phyloP scores from a whole-genome alignment of 2,888 invertebrate species.

The Hyposoter dolosus region DNA sequence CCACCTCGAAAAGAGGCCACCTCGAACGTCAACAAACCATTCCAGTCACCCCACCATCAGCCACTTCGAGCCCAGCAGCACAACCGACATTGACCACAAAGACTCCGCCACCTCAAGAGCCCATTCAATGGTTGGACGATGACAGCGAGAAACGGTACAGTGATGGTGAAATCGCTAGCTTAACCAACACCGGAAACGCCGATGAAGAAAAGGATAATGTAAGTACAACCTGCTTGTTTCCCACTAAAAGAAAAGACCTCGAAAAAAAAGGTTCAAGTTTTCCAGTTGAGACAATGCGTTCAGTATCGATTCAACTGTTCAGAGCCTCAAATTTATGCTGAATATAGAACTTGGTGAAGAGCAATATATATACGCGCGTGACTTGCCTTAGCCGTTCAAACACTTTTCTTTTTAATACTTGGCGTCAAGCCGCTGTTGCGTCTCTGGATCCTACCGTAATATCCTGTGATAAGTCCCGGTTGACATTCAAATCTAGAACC shows the following conservation, averaged over 20 bases:
- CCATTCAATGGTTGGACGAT: slow-evolving; percentile 85
- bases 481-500: no score
- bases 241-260: no score
- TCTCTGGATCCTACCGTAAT: no score
- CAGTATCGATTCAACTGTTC: not conserved
- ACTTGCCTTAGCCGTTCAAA: no score
- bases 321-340: no score
- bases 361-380: no score
- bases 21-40: slow-evolving; percentile 81
- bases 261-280: no score
- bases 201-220: slow-evolving; percentile 81
- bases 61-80: slow-evolving; percentile 80
- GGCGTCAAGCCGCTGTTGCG: no score
- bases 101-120: slow-evolving; percentile 79
- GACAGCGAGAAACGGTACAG: slow-evolving; percentile 85
- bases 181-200: slow-evolving; percentile 75
- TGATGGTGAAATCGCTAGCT: slow-evolving; percentile 81
- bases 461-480: no score
- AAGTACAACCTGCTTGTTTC: slow-evolving; percentile 52
- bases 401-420: no score
- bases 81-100: slow-evolving; percentile 75
- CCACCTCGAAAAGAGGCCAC: slow-evolving; percentile 81
- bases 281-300: no score
- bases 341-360: no score
- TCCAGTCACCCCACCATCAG: slow-evolving; percentile 77